Base-by-base conservation (phyloP, 2,797 vertebrate genomes). In the Enteromius trimaculatus region DNA sequence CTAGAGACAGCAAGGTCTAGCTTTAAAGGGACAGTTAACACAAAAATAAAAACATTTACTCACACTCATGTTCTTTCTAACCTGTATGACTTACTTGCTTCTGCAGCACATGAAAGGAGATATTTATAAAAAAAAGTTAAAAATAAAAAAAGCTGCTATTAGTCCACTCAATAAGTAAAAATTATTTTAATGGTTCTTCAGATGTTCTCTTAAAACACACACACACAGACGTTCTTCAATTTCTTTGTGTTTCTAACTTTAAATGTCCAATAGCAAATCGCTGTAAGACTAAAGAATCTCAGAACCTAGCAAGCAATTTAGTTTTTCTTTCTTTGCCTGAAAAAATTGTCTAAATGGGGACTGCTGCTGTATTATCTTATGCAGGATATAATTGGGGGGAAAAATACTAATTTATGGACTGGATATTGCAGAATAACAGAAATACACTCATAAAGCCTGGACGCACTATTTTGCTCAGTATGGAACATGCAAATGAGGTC, bases 401-500 rank as follows among this genome's bases (percentile, higher is more conserved):
- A 21, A 13, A 2, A 55, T 39, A 51, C 3, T 23, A 5, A 62
- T 74, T 23, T 51, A 81, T 53, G 14, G 69, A 29, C 44, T 65
- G 21, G 14, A 51, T 37, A 65, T 58, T 60, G 39, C 26, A 47
- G 34, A 51, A 65, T 21, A n/a, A 49, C 31, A 19, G 34, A 17
- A 82, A 37, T 26, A 9, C 6, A 80, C 16, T 53, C 10, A 65
- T 13, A 70, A 31, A 65, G 29, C 37, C 37, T 69, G 71, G 51
- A 77, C 14, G 37, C 53, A 16, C 49, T 26, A 14, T 77, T 58
- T 66, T 55, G n/a, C 62, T 77, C 13, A 1, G 62, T 70, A 66
- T 77, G 64, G 34, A 79, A 64, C 53, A 79, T 85, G 37, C n/a
- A 76, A 79, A 81, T 78, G 23, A 79, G 78, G 66, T 79, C 62